Evolutionary conservation across 1,140 invertebrate species (phyloP).

Genomic region (Drosophila azteca): DNA sequence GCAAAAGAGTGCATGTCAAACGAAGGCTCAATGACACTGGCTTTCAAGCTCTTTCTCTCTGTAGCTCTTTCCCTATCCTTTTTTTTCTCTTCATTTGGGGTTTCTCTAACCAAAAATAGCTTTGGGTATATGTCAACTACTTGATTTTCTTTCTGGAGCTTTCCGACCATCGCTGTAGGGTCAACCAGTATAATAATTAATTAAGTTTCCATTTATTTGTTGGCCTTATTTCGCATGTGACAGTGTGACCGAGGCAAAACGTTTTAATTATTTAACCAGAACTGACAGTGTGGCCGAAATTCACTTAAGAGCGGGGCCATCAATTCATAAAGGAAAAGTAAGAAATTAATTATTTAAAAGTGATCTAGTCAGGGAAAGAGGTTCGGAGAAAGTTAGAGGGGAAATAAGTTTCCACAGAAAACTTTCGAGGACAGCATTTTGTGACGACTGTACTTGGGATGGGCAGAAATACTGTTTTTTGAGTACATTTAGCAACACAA

Average conservation of each 20-base stretch:
- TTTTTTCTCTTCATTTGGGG: too few relatives aligned
- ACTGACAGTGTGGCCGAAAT: too few relatives aligned
- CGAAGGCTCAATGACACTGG: conserved; percentile 30
- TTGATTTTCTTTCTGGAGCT: conserved; percentile 15
- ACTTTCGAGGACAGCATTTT: too few relatives aligned
- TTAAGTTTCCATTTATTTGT: conserved; percentile 36
- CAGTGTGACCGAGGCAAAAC: conserved; percentile 20
- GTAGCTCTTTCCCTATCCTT: neutral
- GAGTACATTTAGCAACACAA: too few relatives aligned
- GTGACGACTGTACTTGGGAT: too few relatives aligned
- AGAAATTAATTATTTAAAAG: too few relatives aligned
- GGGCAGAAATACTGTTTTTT: too few relatives aligned
- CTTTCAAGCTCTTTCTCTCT: neutral
- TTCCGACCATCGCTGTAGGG: conserved; percentile 1
- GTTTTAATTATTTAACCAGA: neutral
- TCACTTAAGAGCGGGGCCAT: too few relatives aligned
- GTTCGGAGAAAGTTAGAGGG: too few relatives aligned
- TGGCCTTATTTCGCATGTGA: conserved; percentile 21
- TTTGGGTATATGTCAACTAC: neutral
- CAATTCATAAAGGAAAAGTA: too few relatives aligned
- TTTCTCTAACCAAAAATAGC: neutral
- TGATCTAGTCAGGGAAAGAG: too few relatives aligned
- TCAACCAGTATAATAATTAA: conserved; percentile 9
- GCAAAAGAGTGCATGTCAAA: conserved; percentile 54
- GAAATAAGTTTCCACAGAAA: too few relatives aligned